Evolutionary conservation across 2,888 invertebrate genomes (phyloP).

Genomic region (Rambutsinella grinnellia): DNA sequence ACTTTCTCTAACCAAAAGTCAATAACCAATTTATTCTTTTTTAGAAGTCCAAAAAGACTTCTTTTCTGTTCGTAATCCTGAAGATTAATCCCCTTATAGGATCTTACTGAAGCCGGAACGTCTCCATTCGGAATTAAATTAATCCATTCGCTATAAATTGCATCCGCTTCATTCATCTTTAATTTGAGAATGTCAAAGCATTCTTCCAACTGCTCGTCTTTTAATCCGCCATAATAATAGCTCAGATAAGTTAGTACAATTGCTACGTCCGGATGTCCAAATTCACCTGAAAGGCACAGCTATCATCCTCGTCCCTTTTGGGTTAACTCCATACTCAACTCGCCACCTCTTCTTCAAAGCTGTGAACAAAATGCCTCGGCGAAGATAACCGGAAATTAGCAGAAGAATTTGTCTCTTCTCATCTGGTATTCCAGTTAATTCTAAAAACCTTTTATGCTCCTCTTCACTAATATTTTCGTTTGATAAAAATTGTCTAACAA

Average conservation of each 20-base stretch:
- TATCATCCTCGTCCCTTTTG: constrained; percentile 18
- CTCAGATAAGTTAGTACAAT: constrained; percentile 45
- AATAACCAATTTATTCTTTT: constrained; percentile 10
- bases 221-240: constrained; percentile 54
- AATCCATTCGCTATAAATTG: constrained; percentile 18
- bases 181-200: constrained; percentile 32
- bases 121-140: constrained; percentile 6
- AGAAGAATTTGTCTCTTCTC: constrained; percentile 21
- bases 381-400: constrained; percentile 51
- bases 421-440: background rate
- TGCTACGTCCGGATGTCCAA: constrained; percentile 60
- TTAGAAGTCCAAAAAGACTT: constrained; percentile 10
- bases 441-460: constrained; percentile 9
- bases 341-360: constrained; percentile 57
- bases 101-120: constrained; percentile 15
- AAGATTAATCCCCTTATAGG: constrained; percentile 36
- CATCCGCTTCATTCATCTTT: background rate
- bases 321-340: constrained; percentile 60
- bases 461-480: constrained; percentile 10
- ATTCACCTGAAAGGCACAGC: constrained; percentile 61
- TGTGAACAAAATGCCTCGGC: constrained; percentile 40
- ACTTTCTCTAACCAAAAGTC: constrained; percentile 28
- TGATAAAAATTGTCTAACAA: constrained; percentile 24
- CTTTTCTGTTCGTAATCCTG: constrained; percentile 34
- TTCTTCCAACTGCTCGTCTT: constrained; percentile 31